Evolutionary conservation across 2,113 vertebrate species (phyloP).

Genomic region (Bagarius yarrelli): DNA sequence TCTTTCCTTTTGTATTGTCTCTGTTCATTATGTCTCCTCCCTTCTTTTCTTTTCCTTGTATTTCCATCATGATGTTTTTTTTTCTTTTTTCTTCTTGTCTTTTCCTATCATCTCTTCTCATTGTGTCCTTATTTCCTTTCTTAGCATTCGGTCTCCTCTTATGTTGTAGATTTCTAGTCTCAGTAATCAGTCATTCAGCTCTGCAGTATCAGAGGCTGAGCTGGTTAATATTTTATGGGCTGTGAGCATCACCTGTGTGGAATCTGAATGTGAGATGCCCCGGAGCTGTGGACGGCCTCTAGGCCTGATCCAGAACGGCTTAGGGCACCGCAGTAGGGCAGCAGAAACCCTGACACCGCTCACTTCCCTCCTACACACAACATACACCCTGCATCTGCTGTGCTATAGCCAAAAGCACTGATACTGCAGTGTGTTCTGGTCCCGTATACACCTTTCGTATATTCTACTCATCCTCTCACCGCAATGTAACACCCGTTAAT

Average conservation of each 20-base stretch:
- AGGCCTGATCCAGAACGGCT: constrained; percentile 61
- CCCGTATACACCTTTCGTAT: constrained; percentile 50
- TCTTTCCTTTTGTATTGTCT: background rate
- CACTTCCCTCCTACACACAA: constrained; percentile 15
- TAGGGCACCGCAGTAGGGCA: constrained; percentile 28
- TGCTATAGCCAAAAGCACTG: constrained; percentile 37
- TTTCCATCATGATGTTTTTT: background rate
- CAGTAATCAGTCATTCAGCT: constrained; percentile 59
- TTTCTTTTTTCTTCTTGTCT: background rate
- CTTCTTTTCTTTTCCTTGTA: background rate
- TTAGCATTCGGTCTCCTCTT: background rate
- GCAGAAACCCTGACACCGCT: constrained; percentile 1
- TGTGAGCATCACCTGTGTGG: constrained; percentile 30
- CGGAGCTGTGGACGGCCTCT: constrained; percentile 50
- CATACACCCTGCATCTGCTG: constrained; percentile 11
- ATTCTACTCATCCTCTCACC: constrained; percentile 5
- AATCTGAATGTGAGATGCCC: background rate
- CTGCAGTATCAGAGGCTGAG: constrained; percentile 36
- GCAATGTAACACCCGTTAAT: background rate
- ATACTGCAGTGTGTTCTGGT: constrained; percentile 55
- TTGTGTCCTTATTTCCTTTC: background rate
- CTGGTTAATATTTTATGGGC: constrained; percentile 55
- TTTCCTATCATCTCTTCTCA: background rate
- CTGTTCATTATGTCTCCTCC: background rate
- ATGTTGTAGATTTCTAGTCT: background rate